These are phyloP conservation scores for Meles meles DNA, from an alignment of 2,113 vertebrate species.

Conservation along the genomic window DNA sequence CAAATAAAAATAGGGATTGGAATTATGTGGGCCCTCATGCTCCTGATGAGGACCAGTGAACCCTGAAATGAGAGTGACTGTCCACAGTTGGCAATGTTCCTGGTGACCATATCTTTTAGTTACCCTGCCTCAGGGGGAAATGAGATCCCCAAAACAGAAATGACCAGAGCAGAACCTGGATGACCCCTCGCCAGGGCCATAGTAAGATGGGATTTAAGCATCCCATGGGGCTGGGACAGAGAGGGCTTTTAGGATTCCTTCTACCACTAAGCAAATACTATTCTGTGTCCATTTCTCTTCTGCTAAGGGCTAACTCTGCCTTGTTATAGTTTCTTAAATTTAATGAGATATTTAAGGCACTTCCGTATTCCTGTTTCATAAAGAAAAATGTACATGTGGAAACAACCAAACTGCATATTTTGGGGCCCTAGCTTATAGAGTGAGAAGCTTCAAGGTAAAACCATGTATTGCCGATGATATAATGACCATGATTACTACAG, in stretches of 20 bases:
- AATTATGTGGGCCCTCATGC: background rate
- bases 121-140: background rate
- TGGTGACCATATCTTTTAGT: background rate
- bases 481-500: background rate
- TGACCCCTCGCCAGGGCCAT: background rate
- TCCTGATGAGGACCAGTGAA: background rate
- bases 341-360: background rate
- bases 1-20: background rate
- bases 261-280: background rate
- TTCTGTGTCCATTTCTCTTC: background rate
- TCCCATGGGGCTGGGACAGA: background rate
- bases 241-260: background rate
- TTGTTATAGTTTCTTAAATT: background rate
- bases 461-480: background rate
- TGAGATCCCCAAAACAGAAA: background rate
- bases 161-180: background rate
- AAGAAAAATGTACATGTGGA: background rate
- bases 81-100: background rate
- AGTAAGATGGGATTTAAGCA: background rate
- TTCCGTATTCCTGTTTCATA: background rate
- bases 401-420: background rate
- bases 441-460: background rate
- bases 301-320: background rate
- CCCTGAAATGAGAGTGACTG: background rate
- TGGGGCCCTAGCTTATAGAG: background rate